These are phyloP conservation scores for Ectropis crepuscularia DNA, from an alignment of 2,888 invertebrate genomes.

Conservation along the genomic window DNA sequence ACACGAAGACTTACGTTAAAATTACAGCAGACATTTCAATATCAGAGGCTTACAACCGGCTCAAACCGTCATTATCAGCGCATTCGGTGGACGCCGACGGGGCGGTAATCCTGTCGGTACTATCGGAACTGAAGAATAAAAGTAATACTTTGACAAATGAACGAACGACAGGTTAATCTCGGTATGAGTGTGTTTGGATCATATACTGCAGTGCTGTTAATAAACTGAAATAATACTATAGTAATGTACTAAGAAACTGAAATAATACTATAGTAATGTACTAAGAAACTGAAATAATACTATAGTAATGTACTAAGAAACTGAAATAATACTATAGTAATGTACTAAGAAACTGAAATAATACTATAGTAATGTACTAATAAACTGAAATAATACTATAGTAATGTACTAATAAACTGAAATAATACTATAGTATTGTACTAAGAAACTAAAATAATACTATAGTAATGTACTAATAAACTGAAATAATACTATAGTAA, in stretches of 20 bases:
- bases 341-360: no score
- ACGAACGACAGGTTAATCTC: slow-evolving; percentile 3
- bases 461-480: no score
- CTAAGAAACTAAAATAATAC: no score
- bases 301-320: background rate
- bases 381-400: no score
- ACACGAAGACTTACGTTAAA: slow-evolving; percentile 29
- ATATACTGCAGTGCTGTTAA: background rate
- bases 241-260: no score
- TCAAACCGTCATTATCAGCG: slow-evolving; percentile 46
- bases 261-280: no score
- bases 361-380: background rate
- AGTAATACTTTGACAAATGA: slow-evolving; percentile 9
- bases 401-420: no score
- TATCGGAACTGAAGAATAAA: slow-evolving; percentile 17
- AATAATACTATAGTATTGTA: background rate
- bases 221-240: no score
- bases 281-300: no score
- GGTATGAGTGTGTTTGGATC: background rate
- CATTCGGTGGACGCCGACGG: slow-evolving; percentile 29
- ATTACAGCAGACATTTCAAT: slow-evolving; percentile 42
- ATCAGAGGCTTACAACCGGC: slow-evolving; percentile 40
- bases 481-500: background rate
- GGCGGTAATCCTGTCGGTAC: slow-evolving; percentile 24
- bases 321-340: no score